Evolutionary conservation across 2,113 vertebrate genomes (phyloP).

Genomic region (Siniperca chuatsi): DNA sequence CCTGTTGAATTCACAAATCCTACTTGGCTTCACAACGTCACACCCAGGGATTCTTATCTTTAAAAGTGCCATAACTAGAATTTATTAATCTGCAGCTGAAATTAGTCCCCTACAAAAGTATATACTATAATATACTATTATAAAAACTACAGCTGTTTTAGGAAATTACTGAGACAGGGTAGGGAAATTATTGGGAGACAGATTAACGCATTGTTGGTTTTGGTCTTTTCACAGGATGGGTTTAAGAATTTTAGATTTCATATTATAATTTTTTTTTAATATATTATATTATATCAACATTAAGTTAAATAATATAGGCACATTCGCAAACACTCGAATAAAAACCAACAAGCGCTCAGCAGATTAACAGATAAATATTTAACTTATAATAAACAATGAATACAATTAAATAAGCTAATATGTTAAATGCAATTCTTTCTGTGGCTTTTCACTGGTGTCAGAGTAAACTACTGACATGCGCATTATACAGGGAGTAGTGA

Average conservation of each 20-base stretch:
- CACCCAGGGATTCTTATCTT: background rate
- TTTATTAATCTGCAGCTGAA: background rate
- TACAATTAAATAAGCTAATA: too few species aligned
- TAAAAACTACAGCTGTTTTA: background rate
- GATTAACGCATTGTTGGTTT: background rate
- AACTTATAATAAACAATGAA: background rate
- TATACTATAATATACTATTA: background rate
- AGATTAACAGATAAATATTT: background rate
- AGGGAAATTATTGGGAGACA: too few species aligned
- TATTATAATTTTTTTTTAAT: background rate
- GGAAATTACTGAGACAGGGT: too few species aligned
- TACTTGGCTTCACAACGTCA: constrained; percentile 9
- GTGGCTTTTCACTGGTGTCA: too few species aligned
- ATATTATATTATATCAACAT: background rate
- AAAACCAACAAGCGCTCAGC: background rate
- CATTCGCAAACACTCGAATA: background rate
- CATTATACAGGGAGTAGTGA: background rate
- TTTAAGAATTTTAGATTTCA: background rate
- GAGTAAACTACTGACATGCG: background rate
- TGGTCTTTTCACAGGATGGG: background rate
- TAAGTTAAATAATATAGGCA: background rate
- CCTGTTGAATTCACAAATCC: constrained; percentile 12
- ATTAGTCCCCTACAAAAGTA: background rate
- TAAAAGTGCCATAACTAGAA: background rate
- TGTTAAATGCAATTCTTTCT: too few species aligned